These are phyloP conservation scores for Scaptomyza cyrtandrae DNA, from an alignment of 2,888 invertebrate genomes.

Conservation along the genomic window DNA sequence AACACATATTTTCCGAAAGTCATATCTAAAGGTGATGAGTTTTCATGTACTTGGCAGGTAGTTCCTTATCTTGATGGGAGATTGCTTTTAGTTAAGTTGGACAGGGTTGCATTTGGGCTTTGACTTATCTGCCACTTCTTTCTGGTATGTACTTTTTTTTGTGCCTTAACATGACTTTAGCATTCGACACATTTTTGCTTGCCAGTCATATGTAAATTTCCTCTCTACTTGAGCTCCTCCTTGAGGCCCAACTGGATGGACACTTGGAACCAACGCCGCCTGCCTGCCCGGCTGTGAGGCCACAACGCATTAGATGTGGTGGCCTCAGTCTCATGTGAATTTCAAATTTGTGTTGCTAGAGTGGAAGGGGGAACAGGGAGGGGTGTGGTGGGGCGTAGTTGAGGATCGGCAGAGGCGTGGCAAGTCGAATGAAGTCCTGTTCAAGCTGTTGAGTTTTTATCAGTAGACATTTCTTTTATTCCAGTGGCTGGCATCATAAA, in stretches of 20 bases:
- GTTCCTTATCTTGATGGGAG: not conserved
- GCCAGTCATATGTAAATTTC: conserved; percentile 43
- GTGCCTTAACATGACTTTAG: conserved; percentile 1
- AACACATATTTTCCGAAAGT: not conserved
- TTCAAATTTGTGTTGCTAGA: conserved; percentile 57
- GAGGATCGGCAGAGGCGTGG: conserved; percentile 6
- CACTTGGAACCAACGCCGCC: conserved; percentile 8
- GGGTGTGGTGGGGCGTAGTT: not conserved
- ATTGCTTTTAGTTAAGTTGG: not conserved
- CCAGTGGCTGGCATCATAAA: conserved; percentile 66
- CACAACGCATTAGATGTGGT: conserved; percentile 48
- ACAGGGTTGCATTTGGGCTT: not conserved
- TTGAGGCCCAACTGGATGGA: conserved; percentile 15
- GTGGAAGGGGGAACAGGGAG: not conserved
- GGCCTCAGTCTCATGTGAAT: conserved; percentile 61
- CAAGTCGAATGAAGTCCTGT: conserved; percentile 29
- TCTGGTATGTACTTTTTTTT: conserved; percentile 1
- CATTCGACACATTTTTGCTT: conserved; percentile 26
- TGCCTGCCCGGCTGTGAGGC: too few relatives aligned
- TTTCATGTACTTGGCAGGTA: not conserved
- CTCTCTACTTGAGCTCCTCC: conserved; percentile 1
- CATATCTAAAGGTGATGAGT: too few relatives aligned
- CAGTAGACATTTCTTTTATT: conserved; percentile 64
- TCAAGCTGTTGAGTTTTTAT: conserved; percentile 66
- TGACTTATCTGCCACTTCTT: conserved; percentile 2